These are phyloP conservation scores for Nipponia nippon DNA, from an alignment of 2,113 vertebrate genomes.

Conservation along the genomic window DNA sequence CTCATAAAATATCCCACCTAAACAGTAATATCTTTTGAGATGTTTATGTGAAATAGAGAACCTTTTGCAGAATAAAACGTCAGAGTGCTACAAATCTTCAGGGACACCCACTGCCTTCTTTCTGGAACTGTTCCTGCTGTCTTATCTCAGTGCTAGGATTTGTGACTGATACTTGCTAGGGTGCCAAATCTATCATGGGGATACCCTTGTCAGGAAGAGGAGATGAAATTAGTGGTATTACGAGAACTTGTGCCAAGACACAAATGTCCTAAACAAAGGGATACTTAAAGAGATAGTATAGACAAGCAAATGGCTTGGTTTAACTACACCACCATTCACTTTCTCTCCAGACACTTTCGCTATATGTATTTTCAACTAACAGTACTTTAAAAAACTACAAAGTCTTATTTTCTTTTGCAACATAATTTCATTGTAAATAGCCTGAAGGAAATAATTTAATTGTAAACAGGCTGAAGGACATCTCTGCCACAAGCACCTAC, in stretches of 20 bases:
- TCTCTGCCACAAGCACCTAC: background rate
- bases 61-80: background rate
- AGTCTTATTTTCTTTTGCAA: background rate
- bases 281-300: background rate
- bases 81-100: background rate
- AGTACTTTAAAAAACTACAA: background rate
- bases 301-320: background rate
- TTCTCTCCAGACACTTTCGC: background rate
- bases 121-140: constrained; percentile 13
- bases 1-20: background rate
- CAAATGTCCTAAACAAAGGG: background rate
- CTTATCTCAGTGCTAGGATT: constrained; percentile 3
- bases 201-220: background rate
- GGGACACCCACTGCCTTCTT: background rate
- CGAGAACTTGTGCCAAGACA: background rate
- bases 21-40: background rate
- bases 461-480: background rate
- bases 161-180: constrained; percentile 15
- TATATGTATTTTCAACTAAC: background rate
- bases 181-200: constrained; percentile 5
- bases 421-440: background rate
- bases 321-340: background rate
- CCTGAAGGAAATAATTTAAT: background rate
- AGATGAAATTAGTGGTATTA: background rate
- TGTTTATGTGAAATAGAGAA: background rate